Evolutionary conservation across 2,888 invertebrate species (phyloP).

Genomic region (Cloeon dipterum): DNA sequence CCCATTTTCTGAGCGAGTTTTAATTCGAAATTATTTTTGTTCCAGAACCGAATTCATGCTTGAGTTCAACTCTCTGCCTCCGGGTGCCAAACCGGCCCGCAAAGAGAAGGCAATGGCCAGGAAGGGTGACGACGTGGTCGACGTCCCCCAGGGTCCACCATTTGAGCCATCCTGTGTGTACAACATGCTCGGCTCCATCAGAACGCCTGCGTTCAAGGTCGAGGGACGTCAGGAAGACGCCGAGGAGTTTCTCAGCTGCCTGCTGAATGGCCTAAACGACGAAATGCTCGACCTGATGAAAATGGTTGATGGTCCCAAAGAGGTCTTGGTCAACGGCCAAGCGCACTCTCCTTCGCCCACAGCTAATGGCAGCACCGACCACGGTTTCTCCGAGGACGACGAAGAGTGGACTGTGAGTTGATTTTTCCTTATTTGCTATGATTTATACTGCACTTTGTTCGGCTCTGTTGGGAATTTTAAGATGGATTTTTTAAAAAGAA

Average conservation of each 20-base stretch:
- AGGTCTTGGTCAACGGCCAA: constrained; percentile 7
- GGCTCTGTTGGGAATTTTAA: too few species aligned
- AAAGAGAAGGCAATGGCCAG: constrained; percentile 5
- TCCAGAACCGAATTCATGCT: constrained; percentile 50
- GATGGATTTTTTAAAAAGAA: too few species aligned
- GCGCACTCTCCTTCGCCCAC: constrained; percentile 1
- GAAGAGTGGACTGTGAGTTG: constrained; percentile 43
- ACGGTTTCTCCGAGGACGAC: constrained; percentile 19
- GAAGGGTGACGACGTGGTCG: constrained; percentile 13
- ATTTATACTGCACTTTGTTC: not conserved
- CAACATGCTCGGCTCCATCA: constrained; percentile 54
- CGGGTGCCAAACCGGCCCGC: constrained; percentile 10
- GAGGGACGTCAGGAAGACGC: constrained; percentile 93
- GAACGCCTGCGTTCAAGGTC: constrained; percentile 37
- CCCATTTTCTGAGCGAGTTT: constrained; percentile 1
- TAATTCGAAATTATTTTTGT: constrained; percentile 6
- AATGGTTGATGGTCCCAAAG: constrained; percentile 17
- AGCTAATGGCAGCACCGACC: constrained; percentile 1
- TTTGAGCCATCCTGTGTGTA: constrained; percentile 80
- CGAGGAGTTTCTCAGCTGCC: constrained; percentile 83
- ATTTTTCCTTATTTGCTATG: not conserved
- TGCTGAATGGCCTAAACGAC: constrained; percentile 85
- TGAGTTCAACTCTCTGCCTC: constrained; percentile 48
- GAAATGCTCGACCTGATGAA: constrained; percentile 70
- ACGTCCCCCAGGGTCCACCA: constrained; percentile 44